phyloP scores from a whole-genome alignment of 2,113 vertebrate species.

The Leptosomus discolor region DNA sequence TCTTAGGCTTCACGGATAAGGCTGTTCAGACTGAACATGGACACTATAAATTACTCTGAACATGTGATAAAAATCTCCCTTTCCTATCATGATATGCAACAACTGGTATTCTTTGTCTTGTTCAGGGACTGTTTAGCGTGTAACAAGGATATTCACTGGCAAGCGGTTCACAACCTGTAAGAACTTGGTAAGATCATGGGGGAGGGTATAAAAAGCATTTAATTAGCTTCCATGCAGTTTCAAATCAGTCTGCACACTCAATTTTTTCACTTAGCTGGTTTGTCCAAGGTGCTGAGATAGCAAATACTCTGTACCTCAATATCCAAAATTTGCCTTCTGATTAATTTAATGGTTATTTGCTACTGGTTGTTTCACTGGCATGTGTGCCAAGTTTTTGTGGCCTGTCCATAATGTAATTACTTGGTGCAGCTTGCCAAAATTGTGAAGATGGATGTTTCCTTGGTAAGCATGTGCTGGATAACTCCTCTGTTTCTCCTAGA shows the following conservation, averaged over 20 bases:
- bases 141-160: background rate
- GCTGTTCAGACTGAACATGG: background rate
- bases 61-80: background rate
- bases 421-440: background rate
- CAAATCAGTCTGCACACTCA: background rate
- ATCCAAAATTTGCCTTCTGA: background rate
- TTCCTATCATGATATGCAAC: background rate
- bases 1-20: background rate
- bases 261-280: background rate
- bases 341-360: background rate
- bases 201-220: background rate
- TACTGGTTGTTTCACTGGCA: background rate
- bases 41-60: background rate
- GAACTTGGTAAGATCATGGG: background rate
- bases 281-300: background rate
- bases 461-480: background rate
- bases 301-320: background rate
- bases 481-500: background rate
- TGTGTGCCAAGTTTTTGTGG: background rate
- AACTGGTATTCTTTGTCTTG: background rate
- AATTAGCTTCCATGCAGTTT: background rate
- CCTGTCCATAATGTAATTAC: background rate
- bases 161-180: background rate
- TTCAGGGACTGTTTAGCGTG: background rate
- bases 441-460: background rate